Conservation (phyloP, 2,797 vertebrate genomes). For the Acanthiza pusilla region DNA sequence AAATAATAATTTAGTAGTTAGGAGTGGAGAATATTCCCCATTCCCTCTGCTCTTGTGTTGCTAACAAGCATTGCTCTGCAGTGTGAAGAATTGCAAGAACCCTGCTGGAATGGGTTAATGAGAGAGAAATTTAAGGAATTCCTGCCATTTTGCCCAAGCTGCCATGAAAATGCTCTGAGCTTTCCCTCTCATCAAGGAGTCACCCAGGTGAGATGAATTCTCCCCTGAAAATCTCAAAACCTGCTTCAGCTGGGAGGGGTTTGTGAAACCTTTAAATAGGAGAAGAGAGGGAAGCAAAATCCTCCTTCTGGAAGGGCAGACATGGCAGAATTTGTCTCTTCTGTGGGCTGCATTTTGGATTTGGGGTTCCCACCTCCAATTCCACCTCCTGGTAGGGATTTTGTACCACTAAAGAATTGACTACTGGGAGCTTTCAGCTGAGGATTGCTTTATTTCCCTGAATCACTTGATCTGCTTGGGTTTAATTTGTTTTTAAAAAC, state of each 20-base stretch:
- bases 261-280: not conserved
- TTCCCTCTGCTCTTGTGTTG: not conserved
- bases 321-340: fast-evolving
- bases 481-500: not conserved
- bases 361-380: fast-evolving
- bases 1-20: not conserved
- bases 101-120: not conserved
- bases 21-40: not conserved
- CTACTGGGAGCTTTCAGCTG: fast-evolving
- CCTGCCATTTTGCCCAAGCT: not conserved
- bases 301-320: not conserved
- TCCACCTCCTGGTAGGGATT: not conserved
- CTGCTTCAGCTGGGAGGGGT: not conserved
- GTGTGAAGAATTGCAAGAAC: not conserved
- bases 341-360: fast-evolving
- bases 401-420: not conserved
- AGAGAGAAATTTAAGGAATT: not conserved
- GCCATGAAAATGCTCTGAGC: not conserved
- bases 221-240: not conserved
- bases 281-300: fast-evolving
- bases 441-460: not conserved
- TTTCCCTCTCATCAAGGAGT: not conserved
- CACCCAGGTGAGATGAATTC: not conserved
- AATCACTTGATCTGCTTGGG: not conserved
- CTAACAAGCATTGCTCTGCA: not conserved